These are phyloP conservation scores for Diabrotica virgifera DNA, from an alignment of 1,140 invertebrate genomes.

Conservation along the genomic window DNA sequence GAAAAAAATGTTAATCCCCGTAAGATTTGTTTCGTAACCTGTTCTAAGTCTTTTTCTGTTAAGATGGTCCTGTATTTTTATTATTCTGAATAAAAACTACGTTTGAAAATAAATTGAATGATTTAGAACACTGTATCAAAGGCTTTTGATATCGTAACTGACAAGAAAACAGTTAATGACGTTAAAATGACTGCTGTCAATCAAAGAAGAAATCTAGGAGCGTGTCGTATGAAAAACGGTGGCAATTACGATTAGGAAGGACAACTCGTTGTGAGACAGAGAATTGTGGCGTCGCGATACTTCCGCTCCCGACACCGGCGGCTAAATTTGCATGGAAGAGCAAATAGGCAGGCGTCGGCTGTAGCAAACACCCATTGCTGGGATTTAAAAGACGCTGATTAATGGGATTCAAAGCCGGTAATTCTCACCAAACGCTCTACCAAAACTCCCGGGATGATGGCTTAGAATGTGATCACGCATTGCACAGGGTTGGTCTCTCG, in stretches of 20 bases:
- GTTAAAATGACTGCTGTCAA: too few relatives aligned
- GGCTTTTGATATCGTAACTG: too few relatives aligned
- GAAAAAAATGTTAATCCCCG: too few relatives aligned
- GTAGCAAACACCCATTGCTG: conserved; percentile 47
- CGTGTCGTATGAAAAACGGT: not conserved
- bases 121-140: too few relatives aligned
- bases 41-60: too few relatives aligned
- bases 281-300: not conserved
- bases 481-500: not conserved
- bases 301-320: not conserved
- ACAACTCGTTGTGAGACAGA: not conserved
- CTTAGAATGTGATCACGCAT: conserved; percentile 31
- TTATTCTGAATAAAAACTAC: too few relatives aligned
- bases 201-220: not conserved
- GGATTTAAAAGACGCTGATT: conserved; percentile 49
- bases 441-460: conserved; percentile 45
- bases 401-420: conserved; percentile 49
- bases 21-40: too few relatives aligned
- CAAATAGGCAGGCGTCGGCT: conserved; percentile 29
- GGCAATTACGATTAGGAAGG: not conserved
- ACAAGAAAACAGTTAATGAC: too few relatives aligned
- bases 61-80: too few relatives aligned
- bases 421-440: conserved; percentile 49
- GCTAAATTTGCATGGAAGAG: conserved; percentile 5
- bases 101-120: too few relatives aligned